Evolutionary conservation across 2,888 invertebrate genomes (phyloP), one percentile per base, ranked within the genome.

Genomic region (Ditula angustiorana): DNA sequence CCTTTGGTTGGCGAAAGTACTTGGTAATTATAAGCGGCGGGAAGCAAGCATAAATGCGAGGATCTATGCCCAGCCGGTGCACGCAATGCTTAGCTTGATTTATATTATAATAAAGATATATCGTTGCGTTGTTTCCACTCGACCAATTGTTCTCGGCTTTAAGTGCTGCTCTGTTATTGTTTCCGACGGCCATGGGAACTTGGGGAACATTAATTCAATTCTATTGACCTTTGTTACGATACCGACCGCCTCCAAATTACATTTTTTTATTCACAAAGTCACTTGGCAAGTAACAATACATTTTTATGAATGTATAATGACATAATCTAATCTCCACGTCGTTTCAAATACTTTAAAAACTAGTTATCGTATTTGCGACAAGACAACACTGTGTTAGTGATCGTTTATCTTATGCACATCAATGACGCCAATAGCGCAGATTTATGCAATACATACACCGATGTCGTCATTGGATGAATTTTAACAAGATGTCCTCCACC

Each of bases 61-160:
- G 88, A 90, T 90, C 90, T 88, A 90, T 87, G 85, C 86, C 82
- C 79, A 83, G 81, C 75, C 84, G 82, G 75, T 83, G 87, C 90
- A 90, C 88, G 90, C 91, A 89, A 88, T 85, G 87, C 84, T 90
- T 82, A 86, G 83, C 85, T 87, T 91, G 90, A 91, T 92, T 92
- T 92, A 90, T 89, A n/a, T n/a, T n/a, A n/a, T n/a, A n/a, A n/a
- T n/a, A n/a, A n/a, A n/a, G n/a, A n/a, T n/a, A n/a, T n/a, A 88
- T 87, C 85, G 87, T 79, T 87, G 87, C 87, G 87, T 85, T 85
- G 88, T 90, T 90, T 87, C 90, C 84, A 87, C 82, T 86, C 81
- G 82, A 80, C 71, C 87, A 83, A 91, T 91, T 91, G 90, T 90
- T 90, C 88, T 87, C 83, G 72, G 81, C 77, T 86, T 88, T 87